Evolutionary conservation across 2,797 vertebrate species (phyloP), one percentile per base, ranked within the genome.

Genomic region (Microhierax caerulescens): DNA sequence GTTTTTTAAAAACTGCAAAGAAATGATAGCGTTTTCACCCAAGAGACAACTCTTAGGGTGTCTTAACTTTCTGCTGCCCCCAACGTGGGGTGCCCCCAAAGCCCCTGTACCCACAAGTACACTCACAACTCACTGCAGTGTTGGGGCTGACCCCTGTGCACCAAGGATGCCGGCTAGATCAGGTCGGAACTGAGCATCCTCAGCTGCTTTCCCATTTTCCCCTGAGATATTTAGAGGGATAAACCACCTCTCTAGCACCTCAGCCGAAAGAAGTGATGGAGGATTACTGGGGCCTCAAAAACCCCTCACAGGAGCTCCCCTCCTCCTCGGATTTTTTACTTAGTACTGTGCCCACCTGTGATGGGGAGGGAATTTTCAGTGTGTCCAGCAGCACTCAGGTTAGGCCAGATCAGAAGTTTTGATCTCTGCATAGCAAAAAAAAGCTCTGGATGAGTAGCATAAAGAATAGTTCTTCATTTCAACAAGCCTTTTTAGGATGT

Each of bases 301-400:
- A 37, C 21, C 30, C 30, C 12, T 8, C 25, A 28, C 41, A 61
- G 64, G 28, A 41, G 6, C 61, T 5, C 7, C 15, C 15, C 13
- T 37, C 6, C 7, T 4, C 10, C 9, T 0, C 1, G 18, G 3
- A 3, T 22, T 43, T 75, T 34, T 59, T 4, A 6, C 10, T 17
- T 48, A 13, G 32, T 27, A 7, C 32, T 69, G 43, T 18, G 23
- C 24, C 18, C 30, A 15, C 15, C 23, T 34, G 7, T 53, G 32
- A 64, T 0, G 1, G 2, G 14, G 36, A 5, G 21, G 32, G 75
- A 24, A 34, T 41, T 34, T 21, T 41, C 28, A 36, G 59, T 3
- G 16, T 17, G 17, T 24, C 39, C n/a, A 39, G 57, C 30, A 17
- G 24, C 27, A 43, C 45, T 43, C 45, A 13, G 57, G 6, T 20